phyloP scores from a whole-genome alignment of 30 jellyfish, hydroid and myxozoan species.

The Cassiopea andromeda region DNA sequence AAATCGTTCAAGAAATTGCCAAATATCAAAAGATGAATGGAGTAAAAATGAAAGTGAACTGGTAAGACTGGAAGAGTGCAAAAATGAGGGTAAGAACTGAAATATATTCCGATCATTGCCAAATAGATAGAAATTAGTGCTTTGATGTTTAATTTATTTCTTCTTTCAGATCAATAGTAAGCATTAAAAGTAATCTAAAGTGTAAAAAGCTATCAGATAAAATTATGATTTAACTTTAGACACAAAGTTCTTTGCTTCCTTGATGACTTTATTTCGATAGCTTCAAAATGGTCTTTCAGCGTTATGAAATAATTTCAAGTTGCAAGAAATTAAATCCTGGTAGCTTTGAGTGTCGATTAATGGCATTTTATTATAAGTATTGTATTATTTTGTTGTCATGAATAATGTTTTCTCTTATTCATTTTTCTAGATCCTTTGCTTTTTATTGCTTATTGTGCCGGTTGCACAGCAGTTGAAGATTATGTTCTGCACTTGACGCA shows the following conservation, averaged over 20 bases:
- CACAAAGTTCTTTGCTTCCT: too few relatives aligned
- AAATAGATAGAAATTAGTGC: not conserved
- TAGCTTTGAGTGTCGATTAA: too few relatives aligned
- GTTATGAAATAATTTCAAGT: too few relatives aligned
- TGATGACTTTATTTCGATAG: too few relatives aligned
- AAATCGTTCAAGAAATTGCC: not conserved
- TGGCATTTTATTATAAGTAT: not conserved
- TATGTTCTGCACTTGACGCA: constrained; percentile 35
- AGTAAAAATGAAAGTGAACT: not conserved
- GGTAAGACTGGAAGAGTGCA: not conserved
- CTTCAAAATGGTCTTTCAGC: too few relatives aligned
- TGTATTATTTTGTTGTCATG: not conserved
- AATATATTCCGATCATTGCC: not conserved
- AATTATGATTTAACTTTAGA: too few relatives aligned
- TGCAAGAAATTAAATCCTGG: too few relatives aligned
- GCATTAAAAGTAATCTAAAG: too few relatives aligned
- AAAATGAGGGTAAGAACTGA: not conserved
- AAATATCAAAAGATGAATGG: not conserved
- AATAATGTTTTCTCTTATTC: not conserved
- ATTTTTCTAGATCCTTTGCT: constrained; percentile 15
- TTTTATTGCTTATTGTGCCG: constrained; percentile 35
- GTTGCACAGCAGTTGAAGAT: constrained; percentile 40
- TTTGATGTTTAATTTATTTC: not conserved
- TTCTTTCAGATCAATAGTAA: too few relatives aligned
- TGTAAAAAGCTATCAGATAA: too few relatives aligned